Percentiles rank a stretch among this genome's conserved stretches.
These are phyloP conservation scores for Drosophila yakuba DNA, from an alignment of 1,140 invertebrate genomes.

Conservation along the genomic window DNA sequence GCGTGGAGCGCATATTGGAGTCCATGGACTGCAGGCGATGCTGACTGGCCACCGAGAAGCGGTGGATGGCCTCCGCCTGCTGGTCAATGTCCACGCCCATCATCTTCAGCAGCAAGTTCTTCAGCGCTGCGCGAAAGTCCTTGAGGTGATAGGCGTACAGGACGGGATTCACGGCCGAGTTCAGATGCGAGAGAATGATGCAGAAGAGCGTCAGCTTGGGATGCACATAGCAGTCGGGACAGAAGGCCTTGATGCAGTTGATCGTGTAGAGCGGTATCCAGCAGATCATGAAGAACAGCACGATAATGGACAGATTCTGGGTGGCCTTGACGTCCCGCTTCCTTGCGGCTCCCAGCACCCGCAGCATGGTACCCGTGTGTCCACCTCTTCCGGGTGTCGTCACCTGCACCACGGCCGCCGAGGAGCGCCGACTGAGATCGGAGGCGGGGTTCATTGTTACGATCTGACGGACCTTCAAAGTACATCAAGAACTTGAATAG, in stretches of 20 bases:
- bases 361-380: constrained; percentile 87
- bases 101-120: constrained; percentile 87
- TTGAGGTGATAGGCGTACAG: constrained; percentile 95
- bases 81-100: constrained; percentile 85
- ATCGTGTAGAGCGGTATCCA: constrained; percentile 97
- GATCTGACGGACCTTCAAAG: constrained; percentile 81
- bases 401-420: constrained; percentile 72
- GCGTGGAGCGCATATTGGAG: constrained; percentile 77
- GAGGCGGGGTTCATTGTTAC: constrained; percentile 83
- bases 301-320: constrained; percentile 95
- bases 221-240: constrained; percentile 88
- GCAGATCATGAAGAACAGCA: constrained; percentile 95
- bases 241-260: constrained; percentile 94
- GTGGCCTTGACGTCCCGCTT: constrained; percentile 96
- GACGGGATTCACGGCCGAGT: constrained; percentile 94
- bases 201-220: constrained; percentile 90
- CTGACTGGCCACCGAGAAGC: constrained; percentile 84
- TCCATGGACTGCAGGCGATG: constrained; percentile 80
- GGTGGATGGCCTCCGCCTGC: constrained; percentile 80
- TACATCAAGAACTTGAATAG: too few species aligned
- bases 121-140: constrained; percentile 92
- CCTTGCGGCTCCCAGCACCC: constrained; percentile 91
- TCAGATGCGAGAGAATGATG: constrained; percentile 95
- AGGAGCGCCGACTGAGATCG: constrained; percentile 77
- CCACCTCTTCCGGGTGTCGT: constrained; percentile 47